These are phyloP conservation scores for Mustelus asterias DNA, from an alignment of 2,113 vertebrate genomes.

Conservation along the genomic window DNA sequence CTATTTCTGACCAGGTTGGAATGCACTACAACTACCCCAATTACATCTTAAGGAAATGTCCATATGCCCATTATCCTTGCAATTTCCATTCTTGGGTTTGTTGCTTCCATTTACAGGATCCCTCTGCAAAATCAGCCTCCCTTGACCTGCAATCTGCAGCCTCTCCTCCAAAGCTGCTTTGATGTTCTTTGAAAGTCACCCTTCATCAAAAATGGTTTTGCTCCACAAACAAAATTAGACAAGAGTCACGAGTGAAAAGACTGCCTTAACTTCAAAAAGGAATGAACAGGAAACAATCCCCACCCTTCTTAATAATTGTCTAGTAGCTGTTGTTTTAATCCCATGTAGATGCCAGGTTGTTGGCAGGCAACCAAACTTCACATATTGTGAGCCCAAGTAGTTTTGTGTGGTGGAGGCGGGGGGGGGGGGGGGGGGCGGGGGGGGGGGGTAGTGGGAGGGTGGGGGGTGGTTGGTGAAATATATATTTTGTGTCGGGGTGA, in stretches of 20 bases:
- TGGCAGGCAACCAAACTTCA: background rate
- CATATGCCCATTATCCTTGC: background rate
- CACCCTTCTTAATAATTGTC: background rate
- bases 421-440: too few relatives aligned
- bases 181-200: background rate
- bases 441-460: too few relatives aligned
- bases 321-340: background rate
- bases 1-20: conserved; percentile 14
- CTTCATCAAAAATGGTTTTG: background rate
- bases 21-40: background rate
- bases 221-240: background rate
- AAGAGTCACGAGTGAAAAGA: background rate
- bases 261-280: background rate
- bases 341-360: background rate
- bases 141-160: background rate
- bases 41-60: background rate
- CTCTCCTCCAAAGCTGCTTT: background rate
- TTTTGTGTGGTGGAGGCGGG: too few relatives aligned
- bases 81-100: background rate
- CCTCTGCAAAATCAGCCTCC: background rate
- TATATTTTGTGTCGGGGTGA: background rate
- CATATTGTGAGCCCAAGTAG: too few relatives aligned
- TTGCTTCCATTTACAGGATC: background rate
- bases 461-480: background rate
- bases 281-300: background rate